Evolutionary conservation across 2,888 invertebrate genomes (phyloP).

Genomic region (Apodemia mormo): DNA sequence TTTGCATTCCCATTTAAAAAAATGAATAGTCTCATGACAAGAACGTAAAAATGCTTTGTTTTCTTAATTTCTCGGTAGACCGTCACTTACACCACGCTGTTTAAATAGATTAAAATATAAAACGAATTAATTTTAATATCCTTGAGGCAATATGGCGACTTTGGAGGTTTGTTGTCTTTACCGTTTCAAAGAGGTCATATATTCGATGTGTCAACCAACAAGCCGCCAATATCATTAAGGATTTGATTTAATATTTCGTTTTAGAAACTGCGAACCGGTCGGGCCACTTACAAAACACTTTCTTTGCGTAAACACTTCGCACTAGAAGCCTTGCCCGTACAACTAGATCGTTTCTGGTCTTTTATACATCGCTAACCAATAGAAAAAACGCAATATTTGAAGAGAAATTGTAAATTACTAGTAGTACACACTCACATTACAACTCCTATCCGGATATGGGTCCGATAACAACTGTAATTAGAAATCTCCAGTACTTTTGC

Average conservation of each 20-base stretch:
- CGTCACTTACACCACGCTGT: no score
- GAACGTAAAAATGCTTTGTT: no score
- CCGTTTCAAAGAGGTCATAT: neutral
- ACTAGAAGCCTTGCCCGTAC: neutral
- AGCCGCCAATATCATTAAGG: slow-evolving; percentile 1
- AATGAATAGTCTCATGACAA: no score
- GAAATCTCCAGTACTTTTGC: no score
- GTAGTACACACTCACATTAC: neutral
- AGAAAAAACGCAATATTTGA: neutral
- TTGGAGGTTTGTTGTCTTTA: no score
- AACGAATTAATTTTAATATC: no score
- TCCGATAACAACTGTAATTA: no score
- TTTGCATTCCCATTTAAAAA: no score
- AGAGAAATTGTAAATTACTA: neutral
- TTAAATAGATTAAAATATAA: no score
- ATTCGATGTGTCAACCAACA: neutral
- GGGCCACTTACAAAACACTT: slow-evolving; percentile 17
- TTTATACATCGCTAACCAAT: neutral
- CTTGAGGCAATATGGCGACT: no score
- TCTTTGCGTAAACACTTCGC: slow-evolving; percentile 16
- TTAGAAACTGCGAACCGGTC: slow-evolving; percentile 9
- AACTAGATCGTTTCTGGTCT: neutral
- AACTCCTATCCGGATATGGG: no score
- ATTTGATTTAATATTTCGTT: slow-evolving; percentile 7
- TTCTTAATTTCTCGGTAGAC: no score